A percentile compares a stretch with the other conserved stretches of the same genome.
Evolutionary conservation across 2,888 invertebrate genomes (phyloP).

Genomic region (Agrenia bidenticulata): DNA sequence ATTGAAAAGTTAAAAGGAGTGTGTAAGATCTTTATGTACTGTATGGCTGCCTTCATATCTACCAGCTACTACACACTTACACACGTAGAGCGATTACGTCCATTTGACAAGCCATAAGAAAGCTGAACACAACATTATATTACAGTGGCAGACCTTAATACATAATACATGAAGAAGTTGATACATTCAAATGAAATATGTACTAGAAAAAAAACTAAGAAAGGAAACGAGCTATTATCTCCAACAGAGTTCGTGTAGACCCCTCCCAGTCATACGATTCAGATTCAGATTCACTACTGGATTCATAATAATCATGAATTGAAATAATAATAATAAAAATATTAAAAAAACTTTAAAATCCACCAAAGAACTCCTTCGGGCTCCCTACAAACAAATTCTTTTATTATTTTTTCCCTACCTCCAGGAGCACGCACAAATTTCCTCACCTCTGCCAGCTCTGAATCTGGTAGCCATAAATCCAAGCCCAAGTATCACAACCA

Average conservation of each 20-base stretch:
- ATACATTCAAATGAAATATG: constrained; percentile 10
- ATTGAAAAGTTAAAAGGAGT: background rate
- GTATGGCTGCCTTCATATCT: too few relatives aligned
- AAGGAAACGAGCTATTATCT: constrained; percentile 49
- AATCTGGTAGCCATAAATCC: too few relatives aligned
- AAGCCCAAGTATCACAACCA: too few relatives aligned
- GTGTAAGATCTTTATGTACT: too few relatives aligned
- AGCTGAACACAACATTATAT: too few relatives aligned
- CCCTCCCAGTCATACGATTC: constrained; percentile 43
- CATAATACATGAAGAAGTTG: background rate
- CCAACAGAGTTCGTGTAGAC: constrained; percentile 48
- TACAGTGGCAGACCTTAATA: too few relatives aligned
- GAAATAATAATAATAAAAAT: too few relatives aligned
- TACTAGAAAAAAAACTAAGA: constrained; percentile 40
- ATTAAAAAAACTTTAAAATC: constrained; percentile 1
- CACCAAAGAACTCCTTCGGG: constrained; percentile 6
- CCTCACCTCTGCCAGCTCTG: too few relatives aligned
- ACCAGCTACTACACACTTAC: too few relatives aligned
- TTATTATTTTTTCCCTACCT: background rate
- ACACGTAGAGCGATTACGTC: too few relatives aligned
- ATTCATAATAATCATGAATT: constrained; percentile 16
- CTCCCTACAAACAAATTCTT: constrained; percentile 11
- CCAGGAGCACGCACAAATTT: too few relatives aligned
- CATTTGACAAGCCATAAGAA: too few relatives aligned
- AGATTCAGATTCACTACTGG: constrained; percentile 11